Conservation (phyloP, 2,888 invertebrate species). For the Sicus ferrugineus region DNA sequence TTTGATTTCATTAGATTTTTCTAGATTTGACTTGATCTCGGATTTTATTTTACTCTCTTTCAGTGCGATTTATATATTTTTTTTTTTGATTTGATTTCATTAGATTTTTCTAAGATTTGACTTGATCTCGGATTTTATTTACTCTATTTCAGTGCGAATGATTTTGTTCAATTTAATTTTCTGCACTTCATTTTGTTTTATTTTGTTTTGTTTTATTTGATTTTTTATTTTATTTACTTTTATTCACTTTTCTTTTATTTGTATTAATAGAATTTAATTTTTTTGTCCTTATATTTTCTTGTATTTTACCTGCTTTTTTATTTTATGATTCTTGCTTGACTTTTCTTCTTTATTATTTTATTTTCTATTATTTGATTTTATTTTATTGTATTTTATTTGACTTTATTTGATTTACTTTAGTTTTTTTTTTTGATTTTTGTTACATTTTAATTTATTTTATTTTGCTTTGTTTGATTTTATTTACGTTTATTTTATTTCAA, state of each 20-base stretch:
- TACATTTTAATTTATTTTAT: slow-evolving; percentile 34
- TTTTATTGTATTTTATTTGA: slow-evolving; percentile 42
- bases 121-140: too few relatives aligned
- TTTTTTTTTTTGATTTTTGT: slow-evolving; percentile 25
- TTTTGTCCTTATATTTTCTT: slow-evolving; percentile 36
- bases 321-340: slow-evolving; percentile 42
- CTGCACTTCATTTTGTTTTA: slow-evolving; percentile 14
- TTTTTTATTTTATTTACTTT: slow-evolving; percentile 33
- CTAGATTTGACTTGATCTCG: too few relatives aligned
- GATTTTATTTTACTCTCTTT: too few relatives aligned
- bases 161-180: too few relatives aligned
- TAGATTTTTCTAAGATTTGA: slow-evolving; percentile 21
- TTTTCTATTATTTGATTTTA: slow-evolving; percentile 32
- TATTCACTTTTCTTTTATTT: slow-evolving; percentile 48
- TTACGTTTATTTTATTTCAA: neutral
- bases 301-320: slow-evolving; percentile 52
- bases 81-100: slow-evolving; percentile 30
- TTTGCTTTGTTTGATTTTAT: slow-evolving; percentile 27
- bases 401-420: slow-evolving; percentile 53
- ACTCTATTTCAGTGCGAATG: too few relatives aligned
- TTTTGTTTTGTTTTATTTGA: slow-evolving; percentile 27
- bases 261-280: slow-evolving; percentile 36
- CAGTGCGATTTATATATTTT: too few relatives aligned
- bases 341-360: slow-evolving; percentile 36
- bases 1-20: slow-evolving; percentile 33